Percentiles rank a stretch among this genome's conserved stretches.
phyloP scores from a whole-genome alignment of 2,888 invertebrate species.

The Diarsia mendica region DNA sequence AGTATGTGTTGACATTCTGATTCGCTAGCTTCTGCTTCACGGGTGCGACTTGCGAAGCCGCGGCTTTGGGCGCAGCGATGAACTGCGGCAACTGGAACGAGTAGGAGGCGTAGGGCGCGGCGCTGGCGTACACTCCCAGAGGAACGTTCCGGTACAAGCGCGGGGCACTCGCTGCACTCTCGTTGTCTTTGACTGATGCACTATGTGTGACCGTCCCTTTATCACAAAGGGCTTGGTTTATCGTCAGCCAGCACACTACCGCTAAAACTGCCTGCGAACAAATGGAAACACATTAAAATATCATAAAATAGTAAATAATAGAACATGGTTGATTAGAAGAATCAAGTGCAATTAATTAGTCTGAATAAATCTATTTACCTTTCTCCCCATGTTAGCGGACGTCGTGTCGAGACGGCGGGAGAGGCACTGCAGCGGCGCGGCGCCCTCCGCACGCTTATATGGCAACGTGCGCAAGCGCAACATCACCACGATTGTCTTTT shows the following conservation, averaged over 20 bases:
- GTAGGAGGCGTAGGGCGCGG: conserved; percentile 81
- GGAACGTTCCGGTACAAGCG: conserved; percentile 81
- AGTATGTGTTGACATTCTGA: conserved; percentile 76
- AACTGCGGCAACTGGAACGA: conserved; percentile 80
- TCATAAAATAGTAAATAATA: conserved; percentile 2
- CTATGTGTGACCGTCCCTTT: conserved; percentile 67
- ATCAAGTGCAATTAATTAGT: conserved; percentile 29
- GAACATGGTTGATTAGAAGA: neutral
- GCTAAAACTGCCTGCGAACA: conserved; percentile 80
- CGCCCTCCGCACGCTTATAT: conserved; percentile 81
- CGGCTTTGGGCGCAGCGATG: conserved; percentile 71
- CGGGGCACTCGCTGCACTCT: conserved; percentile 80
- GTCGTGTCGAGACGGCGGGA: conserved; percentile 79
- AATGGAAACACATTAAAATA: conserved; percentile 56
- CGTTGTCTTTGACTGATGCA: conserved; percentile 75
- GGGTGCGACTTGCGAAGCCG: conserved; percentile 75
- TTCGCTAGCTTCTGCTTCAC: conserved; percentile 76
- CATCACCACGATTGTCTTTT: conserved; percentile 64
- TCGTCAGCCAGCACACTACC: conserved; percentile 77
- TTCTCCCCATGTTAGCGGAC: conserved; percentile 82
- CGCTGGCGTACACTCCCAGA: conserved; percentile 82
- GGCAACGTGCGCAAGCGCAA: conserved; percentile 70
- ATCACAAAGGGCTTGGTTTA: conserved; percentile 72
- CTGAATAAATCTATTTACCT: conserved; percentile 76
- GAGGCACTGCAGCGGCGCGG: conserved; percentile 82